Evolutionary conservation across 2,888 invertebrate species (phyloP).

Genomic region (Mechanitis mazaeus): DNA sequence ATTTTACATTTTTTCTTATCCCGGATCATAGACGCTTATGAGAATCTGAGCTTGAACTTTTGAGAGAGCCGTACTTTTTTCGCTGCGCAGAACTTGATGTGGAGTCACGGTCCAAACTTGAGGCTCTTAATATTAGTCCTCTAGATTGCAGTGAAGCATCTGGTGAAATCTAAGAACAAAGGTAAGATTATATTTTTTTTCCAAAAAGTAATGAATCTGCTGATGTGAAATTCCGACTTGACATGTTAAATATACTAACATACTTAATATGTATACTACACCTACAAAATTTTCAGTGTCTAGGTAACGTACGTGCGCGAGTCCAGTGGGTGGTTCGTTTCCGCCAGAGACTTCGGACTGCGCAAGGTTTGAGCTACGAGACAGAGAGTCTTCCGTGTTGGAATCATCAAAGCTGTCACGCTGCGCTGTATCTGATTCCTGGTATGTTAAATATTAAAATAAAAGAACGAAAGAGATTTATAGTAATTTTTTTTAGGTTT

Average conservation of each 20-base stretch:
- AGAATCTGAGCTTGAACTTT: conserved; percentile 62
- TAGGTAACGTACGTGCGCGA: no score
- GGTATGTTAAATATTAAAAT: background rate
- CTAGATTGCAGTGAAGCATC: conserved; percentile 55
- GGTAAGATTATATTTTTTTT: background rate
- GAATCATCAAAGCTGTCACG: conserved; percentile 67
- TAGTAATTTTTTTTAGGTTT: background rate
- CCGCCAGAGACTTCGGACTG: background rate
- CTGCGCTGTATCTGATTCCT: conserved; percentile 67
- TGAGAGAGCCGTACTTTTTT: conserved; percentile 58
- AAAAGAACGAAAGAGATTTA: background rate
- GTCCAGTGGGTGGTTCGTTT: conserved; percentile 38
- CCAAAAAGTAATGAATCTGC: no score
- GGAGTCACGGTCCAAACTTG: conserved; percentile 65
- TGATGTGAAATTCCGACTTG: no score
- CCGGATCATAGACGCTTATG: conserved; percentile 73
- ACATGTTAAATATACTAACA: no score
- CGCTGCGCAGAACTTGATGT: conserved; percentile 44
- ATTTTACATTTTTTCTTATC: conserved; percentile 23
- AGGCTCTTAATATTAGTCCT: conserved; percentile 66
- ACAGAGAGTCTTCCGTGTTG: conserved; percentile 55
- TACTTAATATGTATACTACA: no score
- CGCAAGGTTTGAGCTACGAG: background rate
- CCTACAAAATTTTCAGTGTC: no score
- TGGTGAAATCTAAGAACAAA: conserved; percentile 42